phyloP scores from a whole-genome alignment of 2,888 invertebrate species.

The Diogma glabrata region DNA sequence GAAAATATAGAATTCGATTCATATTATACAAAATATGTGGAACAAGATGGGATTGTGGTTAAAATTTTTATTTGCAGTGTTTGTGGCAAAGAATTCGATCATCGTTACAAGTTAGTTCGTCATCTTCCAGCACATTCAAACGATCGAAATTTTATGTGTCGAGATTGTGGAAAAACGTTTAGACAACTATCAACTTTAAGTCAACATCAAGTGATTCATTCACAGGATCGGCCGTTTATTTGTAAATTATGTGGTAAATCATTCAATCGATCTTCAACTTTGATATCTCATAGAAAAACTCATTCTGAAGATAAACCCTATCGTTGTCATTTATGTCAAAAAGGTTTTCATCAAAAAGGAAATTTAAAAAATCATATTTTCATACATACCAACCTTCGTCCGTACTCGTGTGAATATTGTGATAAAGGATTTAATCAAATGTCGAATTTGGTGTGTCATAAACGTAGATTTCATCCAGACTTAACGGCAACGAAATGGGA shows the following conservation, averaged over 20 bases:
- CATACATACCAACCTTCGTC: slow-evolving; percentile 66
- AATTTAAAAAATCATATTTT: slow-evolving; percentile 65
- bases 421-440: slow-evolving; percentile 69
- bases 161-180: slow-evolving; percentile 61
- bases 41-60: slow-evolving; percentile 52
- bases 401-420: slow-evolving; percentile 64
- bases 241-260: slow-evolving; percentile 67
- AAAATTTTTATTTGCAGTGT: slow-evolving; percentile 66
- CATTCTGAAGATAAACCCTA: slow-evolving; percentile 64
- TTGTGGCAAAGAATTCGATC: slow-evolving; percentile 61
- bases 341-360: slow-evolving; percentile 76
- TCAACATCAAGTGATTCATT: slow-evolving; percentile 68
- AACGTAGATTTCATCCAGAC: slow-evolving; percentile 26
- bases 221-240: slow-evolving; percentile 58
- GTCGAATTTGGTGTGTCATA: slow-evolving; percentile 69
- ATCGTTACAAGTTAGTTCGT: slow-evolving; percentile 63
- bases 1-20: slow-evolving; percentile 46
- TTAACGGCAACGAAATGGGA: slow-evolving; percentile 13
- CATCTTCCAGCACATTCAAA: slow-evolving; percentile 68
- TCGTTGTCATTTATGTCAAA: slow-evolving; percentile 59
- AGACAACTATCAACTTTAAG: slow-evolving; percentile 62
- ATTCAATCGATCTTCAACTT: slow-evolving; percentile 67
- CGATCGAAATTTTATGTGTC: slow-evolving; percentile 63
- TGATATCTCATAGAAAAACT: slow-evolving; percentile 68
- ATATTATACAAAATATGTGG: slow-evolving; percentile 55